Base-by-base conservation (phyloP, 2,888 invertebrate genomes). In the Amblyteles armatorius region DNA sequence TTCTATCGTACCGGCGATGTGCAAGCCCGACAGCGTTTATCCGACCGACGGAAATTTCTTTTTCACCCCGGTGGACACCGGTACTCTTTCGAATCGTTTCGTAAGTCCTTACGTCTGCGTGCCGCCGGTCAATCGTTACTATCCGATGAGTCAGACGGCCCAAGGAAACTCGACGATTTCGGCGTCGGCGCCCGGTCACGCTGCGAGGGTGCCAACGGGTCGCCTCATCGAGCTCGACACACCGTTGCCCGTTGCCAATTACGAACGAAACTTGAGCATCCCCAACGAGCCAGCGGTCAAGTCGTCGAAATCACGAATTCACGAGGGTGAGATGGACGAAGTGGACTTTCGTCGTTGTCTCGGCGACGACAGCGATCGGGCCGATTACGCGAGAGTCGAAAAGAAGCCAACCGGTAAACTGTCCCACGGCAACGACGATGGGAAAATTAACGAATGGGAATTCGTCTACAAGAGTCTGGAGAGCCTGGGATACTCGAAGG, bases 391-490 rank as follows among this genome's bases (percentile, higher is more conserved):
- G n/a, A 89, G 81, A 40, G 79, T 87, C 0, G 91, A 90, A 2
- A 92, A 89, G 67, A 91, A 90, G n/a, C 60, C 86, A 0, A 11
- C 83, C 4, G 89, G 71, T 22, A 48, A 80, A 82, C 3, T 13
- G 7, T 71, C 82, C 13, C 79, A 65, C 2, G 22, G 67, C 57
- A 85, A 79, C 29, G 50, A 71, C 44, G 79, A 85, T 5, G 78
- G 78, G 1, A 84, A 87, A 44, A 86, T 96, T 0, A 96, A 96
- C 80, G 97, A 97, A 87, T 98, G 97, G 97, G 97, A 97, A 91
- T 97, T 97, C 91, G 97, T 97, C 0, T 97, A 96, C 91, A 95
- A 96, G 88, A 96, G 97, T 91, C 94, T 97, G 50, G 97, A 97
- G 82, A 96, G 96, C 88, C 96, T 97, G 89, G 96, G 97, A 0